Evolutionary conservation across 2,888 invertebrate genomes (phyloP).

Genomic region (Craniophora ligustri): DNA sequence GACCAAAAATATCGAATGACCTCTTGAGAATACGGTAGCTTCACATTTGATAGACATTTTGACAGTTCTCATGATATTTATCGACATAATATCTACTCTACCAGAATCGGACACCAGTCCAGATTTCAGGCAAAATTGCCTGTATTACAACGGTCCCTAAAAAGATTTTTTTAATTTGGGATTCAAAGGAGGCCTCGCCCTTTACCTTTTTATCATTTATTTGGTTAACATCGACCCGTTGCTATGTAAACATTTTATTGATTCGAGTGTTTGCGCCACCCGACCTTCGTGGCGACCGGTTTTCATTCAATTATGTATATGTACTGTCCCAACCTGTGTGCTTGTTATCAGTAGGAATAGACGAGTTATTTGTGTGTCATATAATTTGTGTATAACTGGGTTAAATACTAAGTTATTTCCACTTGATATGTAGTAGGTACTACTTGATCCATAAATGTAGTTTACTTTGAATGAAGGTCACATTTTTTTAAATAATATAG

Average conservation of each 20-base stretch:
- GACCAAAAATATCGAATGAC: no score
- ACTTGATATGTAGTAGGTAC: no score
- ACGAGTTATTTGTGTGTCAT: not conserved
- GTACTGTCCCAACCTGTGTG: constrained; percentile 1
- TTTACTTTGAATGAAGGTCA: no score
- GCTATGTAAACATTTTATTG: constrained; percentile 24
- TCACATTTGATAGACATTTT: no score
- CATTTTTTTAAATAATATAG: no score
- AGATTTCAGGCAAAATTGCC: not conserved
- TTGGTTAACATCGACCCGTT: constrained; percentile 7
- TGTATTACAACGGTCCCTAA: not conserved
- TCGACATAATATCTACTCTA: no score
- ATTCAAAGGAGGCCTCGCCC: not conserved
- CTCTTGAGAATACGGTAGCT: no score
- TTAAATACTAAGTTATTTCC: no score
- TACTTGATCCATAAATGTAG: no score
- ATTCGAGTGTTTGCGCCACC: constrained; percentile 21
- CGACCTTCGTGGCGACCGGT: constrained; percentile 45
- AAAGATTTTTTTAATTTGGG: not conserved
- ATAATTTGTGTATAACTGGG: not conserved
- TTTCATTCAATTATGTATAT: constrained; percentile 30
- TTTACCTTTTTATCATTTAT: constrained; percentile 6
- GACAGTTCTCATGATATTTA: no score
- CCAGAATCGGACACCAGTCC: no score
- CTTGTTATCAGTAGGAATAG: not conserved